A percentile compares a stretch with the other conserved stretches of the same genome.
Evolutionary conservation across 2,113 vertebrate genomes (phyloP).

Genomic region (Passer montanus): DNA sequence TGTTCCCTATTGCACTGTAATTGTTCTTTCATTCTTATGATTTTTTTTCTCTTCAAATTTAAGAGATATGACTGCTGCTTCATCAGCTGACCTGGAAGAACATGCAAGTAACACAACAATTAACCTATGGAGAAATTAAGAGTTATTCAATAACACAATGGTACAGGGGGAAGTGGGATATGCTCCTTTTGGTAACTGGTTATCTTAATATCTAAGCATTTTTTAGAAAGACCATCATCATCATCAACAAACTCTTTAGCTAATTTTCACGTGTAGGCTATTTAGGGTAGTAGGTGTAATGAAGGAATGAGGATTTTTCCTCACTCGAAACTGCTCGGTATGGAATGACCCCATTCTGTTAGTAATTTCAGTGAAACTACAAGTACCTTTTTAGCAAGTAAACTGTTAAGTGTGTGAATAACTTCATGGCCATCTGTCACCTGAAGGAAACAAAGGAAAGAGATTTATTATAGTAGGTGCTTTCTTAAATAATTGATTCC

Average conservation of each 20-base stretch:
- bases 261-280: not conserved
- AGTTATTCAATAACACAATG: not conserved
- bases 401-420: not conserved
- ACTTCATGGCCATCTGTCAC: not conserved
- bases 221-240: not conserved
- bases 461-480: not conserved
- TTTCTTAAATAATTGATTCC: not conserved
- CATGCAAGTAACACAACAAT: not conserved
- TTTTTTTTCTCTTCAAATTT: not conserved
- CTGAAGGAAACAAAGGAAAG: not conserved
- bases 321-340: not conserved
- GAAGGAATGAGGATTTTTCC: not conserved
- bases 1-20: not conserved
- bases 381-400: not conserved
- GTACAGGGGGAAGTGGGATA: not conserved
- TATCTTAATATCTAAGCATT: not conserved
- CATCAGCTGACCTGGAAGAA: not conserved
- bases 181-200: not conserved
- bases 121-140: not conserved
- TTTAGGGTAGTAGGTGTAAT: not conserved
- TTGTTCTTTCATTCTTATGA: not conserved
- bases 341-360: not conserved
- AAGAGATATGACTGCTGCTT: not conserved
- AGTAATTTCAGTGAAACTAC: not conserved
- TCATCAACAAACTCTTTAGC: not conserved